A percentile compares a stretch with the other conserved stretches of the same genome.
Conservation (phyloP, 2,797 vertebrate species). For the Coregonus ussuriensis region DNA sequence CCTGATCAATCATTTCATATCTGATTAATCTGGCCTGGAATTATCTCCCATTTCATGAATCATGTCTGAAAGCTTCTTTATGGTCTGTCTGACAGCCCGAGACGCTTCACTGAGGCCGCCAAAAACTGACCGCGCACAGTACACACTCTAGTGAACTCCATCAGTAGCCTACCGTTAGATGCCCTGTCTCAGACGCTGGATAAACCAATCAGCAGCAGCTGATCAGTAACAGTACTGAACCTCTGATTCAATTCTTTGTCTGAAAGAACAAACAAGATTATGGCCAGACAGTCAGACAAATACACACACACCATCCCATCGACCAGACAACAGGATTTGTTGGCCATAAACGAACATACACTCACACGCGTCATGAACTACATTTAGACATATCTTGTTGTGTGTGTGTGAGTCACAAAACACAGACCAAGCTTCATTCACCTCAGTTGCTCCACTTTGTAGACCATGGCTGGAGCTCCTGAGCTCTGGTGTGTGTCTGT, state of each 20-base stretch:
- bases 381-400: too few relatives aligned
- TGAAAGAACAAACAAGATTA: background rate
- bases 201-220: conserved; percentile 15
- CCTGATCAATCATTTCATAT: conserved; percentile 62
- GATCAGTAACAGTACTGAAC: conserved; percentile 4
- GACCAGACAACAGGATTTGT: too few relatives aligned
- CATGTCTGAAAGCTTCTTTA: background rate
- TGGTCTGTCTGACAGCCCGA: conserved; percentile 33
- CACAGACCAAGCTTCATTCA: background rate
- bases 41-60: background rate
- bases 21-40: conserved; percentile 50
- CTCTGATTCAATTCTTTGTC: background rate
- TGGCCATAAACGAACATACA: too few relatives aligned
- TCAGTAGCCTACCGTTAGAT: background rate
- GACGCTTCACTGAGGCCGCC: conserved; percentile 32
- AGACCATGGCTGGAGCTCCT: too few relatives aligned
- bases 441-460: too few relatives aligned
- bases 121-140: conserved; percentile 16
- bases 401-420: too few relatives aligned
- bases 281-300: background rate
- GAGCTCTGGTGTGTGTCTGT: too few relatives aligned
- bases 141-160: background rate
- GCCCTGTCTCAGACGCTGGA: background rate
- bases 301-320: too few relatives aligned
- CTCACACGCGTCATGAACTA: too few relatives aligned